Evolutionary conservation across 2,113 vertebrate species (phyloP).

Genomic region (Pristiophorus japonicus): DNA sequence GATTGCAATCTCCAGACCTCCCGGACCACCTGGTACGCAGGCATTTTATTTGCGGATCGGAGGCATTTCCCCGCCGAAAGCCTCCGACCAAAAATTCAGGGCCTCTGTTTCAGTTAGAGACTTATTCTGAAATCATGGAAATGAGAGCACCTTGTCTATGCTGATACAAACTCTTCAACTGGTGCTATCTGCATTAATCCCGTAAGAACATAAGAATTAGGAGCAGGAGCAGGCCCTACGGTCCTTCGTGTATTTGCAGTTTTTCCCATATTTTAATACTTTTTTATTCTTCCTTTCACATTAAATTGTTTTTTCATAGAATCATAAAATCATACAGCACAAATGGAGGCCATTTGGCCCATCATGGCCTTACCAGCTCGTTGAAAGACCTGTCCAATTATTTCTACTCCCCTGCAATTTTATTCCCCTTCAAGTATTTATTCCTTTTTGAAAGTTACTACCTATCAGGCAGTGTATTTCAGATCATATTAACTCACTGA

Average conservation of each 20-base stretch:
- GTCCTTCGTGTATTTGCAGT: not conserved
- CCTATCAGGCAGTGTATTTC: too few relatives aligned
- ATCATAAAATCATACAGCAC: too few relatives aligned
- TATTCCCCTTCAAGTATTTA: not conserved
- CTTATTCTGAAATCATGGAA: not conserved
- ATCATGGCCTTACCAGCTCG: not conserved
- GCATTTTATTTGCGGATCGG: too few relatives aligned
- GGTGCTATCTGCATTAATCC: not conserved
- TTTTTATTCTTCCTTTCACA: not conserved
- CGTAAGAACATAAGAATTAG: not conserved
- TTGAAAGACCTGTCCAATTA: not conserved
- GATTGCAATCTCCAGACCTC: too few relatives aligned
- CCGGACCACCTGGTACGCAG: too few relatives aligned
- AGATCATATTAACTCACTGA: not conserved
- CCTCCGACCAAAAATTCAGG: too few relatives aligned
- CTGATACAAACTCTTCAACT: not conserved
- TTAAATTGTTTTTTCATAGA: not conserved
- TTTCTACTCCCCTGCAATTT: not conserved
- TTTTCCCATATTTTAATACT: not conserved
- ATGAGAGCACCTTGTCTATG: not conserved
- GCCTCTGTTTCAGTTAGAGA: not conserved
- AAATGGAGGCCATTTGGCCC: not conserved
- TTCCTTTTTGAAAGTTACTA: not conserved
- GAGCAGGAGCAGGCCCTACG: too few relatives aligned
- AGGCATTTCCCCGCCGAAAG: too few relatives aligned